A percentile compares a stretch with the other conserved stretches of the same genome.
phyloP scores from a whole-genome alignment of 2,888 invertebrate species.

The Folsomia manolachei region DNA sequence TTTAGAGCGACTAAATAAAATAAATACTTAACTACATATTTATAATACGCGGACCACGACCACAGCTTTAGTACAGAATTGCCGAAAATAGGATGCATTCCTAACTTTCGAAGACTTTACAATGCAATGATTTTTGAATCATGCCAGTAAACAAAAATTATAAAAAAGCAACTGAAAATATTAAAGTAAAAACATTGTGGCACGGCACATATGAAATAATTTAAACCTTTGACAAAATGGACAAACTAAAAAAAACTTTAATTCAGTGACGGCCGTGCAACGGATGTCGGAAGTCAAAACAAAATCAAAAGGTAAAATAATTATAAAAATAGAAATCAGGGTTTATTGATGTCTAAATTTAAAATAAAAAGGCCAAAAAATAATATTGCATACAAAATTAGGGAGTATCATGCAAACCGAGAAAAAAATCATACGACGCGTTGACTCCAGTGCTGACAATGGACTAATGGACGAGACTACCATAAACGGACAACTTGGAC shows the following conservation, averaged over 20 bases:
- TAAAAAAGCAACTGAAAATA: background rate
- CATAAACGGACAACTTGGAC: no score
- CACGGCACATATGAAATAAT: background rate
- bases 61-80: no score
- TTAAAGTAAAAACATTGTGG: background rate
- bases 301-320: no score
- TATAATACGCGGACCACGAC: no score
- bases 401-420: background rate
- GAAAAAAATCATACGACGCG: background rate
- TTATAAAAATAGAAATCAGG: no score
- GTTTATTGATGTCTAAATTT: no score
- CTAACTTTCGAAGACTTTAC: no score
- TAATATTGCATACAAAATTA: no score
- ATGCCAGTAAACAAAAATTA: background rate
- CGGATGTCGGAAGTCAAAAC: background rate
- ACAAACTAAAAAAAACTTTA: background rate
- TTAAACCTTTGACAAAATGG: no score
- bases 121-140: background rate
- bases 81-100: no score
- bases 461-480: background rate
- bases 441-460: background rate
- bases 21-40: no score
- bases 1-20: no score
- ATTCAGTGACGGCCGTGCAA: background rate
- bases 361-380: background rate